Base-by-base conservation (phyloP, 2,797 vertebrate genomes). In the Nothura maculosa region DNA sequence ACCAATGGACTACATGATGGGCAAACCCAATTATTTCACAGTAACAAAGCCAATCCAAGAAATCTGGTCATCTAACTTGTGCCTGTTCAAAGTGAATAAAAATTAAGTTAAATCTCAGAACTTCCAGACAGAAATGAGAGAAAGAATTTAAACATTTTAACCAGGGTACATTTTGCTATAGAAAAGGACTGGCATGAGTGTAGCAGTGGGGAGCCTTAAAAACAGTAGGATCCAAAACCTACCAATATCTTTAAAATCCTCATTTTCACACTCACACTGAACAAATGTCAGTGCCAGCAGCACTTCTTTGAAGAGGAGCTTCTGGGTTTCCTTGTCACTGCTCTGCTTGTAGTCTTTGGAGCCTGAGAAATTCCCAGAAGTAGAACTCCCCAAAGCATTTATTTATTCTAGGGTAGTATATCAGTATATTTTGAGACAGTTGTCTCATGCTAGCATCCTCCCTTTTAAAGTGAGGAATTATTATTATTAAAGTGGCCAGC, bases 301-400 rank as follows among this genome's bases (percentile, higher is more conserved):
- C 60, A n/a, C 19, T 36, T 27, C 69, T 68, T 70, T 70, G 63
- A 36, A 34, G 61, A 64, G 43, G 77, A 58, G 25, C 13, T 77
- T 4, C 2, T 48, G 61, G 45, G 10, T 78, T 89, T 81, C 73
- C 42, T 76, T 20, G 11, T 6, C 47, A 57, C 30, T 57, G 30
- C 1, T 1, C 0, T 7, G 6, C 6, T 74, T 16, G 3, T 28
- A 61, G 63, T 36, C 62, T 91, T 20, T 43, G 6, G 5, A 14
- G 25, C 73, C 6, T 27, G n/a, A 78, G 76, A 73, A 63, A 52
- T 11, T 83, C 89, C 87, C 55, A 62, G 82, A 48, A 81, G 62
- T 16, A 68, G 62, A 75, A 7, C 58, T 69, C 58, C 0, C 36
- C 47, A 28, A 36, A 40, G 7, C 54, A 38, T 6, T 7, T 47